phyloP scores from a whole-genome alignment of 1,140 invertebrate genomes.

The Notospermus geniculatus region DNA sequence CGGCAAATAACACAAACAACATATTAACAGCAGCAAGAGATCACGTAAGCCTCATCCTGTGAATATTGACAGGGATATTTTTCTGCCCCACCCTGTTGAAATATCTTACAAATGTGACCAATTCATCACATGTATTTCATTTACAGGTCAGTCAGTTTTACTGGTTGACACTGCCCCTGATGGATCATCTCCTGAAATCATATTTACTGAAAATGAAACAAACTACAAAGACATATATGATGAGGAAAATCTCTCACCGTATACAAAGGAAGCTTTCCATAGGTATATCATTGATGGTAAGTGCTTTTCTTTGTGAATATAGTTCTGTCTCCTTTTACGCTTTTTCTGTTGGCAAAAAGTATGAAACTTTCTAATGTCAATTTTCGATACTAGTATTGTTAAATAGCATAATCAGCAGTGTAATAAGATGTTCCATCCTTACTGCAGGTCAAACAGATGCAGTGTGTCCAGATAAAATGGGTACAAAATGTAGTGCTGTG shows the following conservation, averaged over 20 bases:
- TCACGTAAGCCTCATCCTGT: too few relatives aligned
- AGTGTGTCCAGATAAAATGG: slow-evolving; percentile 45
- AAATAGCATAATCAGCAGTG: too few relatives aligned
- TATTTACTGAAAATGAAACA: slow-evolving; percentile 57
- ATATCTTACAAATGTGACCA: too few relatives aligned
- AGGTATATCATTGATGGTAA: slow-evolving; percentile 47
- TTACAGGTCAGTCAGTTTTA: slow-evolving; percentile 35
- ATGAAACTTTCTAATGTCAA: too few relatives aligned
- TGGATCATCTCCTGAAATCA: slow-evolving; percentile 31
- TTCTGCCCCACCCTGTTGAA: too few relatives aligned
- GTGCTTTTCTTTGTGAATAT: neutral
- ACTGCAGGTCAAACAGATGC: slow-evolving; percentile 36
- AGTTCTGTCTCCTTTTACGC: neutral
- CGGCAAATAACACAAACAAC: too few relatives aligned
- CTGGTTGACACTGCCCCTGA: slow-evolving; percentile 33
- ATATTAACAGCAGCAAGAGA: too few relatives aligned
- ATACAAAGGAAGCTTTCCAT: slow-evolving; percentile 56
- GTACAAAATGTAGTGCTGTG: slow-evolving; percentile 54
- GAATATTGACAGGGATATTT: too few relatives aligned
- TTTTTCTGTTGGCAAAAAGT: too few relatives aligned
- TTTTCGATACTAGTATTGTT: too few relatives aligned
- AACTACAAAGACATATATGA: slow-evolving; percentile 40
- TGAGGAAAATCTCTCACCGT: slow-evolving; percentile 28
- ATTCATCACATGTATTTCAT: neutral
- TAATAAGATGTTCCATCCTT: too few relatives aligned